phyloP scores from a whole-genome alignment of 1,140 invertebrate species.

The Pseudomyrmex sp. region DNA sequence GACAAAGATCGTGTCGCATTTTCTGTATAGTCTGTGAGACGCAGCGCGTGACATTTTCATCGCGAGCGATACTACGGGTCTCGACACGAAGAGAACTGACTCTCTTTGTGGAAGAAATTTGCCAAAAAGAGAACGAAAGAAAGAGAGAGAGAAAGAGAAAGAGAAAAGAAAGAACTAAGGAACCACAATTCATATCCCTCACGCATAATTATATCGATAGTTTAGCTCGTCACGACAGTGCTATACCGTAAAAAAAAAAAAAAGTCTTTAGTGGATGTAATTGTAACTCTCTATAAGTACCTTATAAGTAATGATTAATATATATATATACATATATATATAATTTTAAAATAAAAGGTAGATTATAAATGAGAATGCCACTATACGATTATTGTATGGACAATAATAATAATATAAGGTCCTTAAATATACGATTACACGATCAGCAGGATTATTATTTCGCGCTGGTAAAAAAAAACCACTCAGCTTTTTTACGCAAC shows the following conservation, averaged over 20 bases:
- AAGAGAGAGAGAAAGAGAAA: background rate
- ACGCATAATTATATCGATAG: conserved; percentile 72
- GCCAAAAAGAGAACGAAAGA: conserved; percentile 4
- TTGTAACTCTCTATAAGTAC: conserved; percentile 77
- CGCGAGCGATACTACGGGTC: conserved; percentile 40
- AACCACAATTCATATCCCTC: conserved; percentile 68
- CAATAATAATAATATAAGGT: conserved; percentile 83
- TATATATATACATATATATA: conserved; percentile 72
- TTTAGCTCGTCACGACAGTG: conserved; percentile 73
- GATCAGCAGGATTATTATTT: conserved; percentile 61
- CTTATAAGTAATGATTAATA: conserved; percentile 74
- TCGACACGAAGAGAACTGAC: conserved; percentile 9
- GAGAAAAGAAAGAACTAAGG: background rate
- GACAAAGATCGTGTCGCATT: background rate
- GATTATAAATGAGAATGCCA: conserved; percentile 71
- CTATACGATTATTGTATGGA: conserved; percentile 82
- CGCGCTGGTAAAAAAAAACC: background rate
- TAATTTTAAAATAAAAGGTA: conserved; percentile 76
- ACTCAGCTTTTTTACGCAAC: background rate
- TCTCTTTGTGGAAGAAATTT: background rate
- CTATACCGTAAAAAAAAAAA: conserved; percentile 57
- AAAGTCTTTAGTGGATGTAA: conserved; percentile 73
- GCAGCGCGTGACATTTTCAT: conserved; percentile 7
- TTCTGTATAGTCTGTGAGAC: background rate
- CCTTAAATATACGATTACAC: conserved; percentile 80